Evolutionary conservation across 2,888 invertebrate genomes (phyloP).

Genomic region (Psylliodes chrysocephalus): DNA sequence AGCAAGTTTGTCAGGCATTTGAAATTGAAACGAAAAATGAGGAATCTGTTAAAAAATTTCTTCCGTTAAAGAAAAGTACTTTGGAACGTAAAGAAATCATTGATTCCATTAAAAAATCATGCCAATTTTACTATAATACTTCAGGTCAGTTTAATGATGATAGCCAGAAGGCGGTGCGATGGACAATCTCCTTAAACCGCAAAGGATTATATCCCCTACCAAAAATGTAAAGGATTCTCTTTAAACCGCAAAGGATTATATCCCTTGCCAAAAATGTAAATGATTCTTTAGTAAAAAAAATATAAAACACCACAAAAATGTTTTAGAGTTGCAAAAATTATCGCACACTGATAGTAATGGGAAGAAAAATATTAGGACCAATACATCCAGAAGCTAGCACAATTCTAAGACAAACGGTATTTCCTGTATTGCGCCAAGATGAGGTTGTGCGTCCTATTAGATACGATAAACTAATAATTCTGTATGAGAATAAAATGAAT

Average conservation of each 20-base stretch:
- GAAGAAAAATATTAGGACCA: conserved; percentile 19
- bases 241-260: too few species aligned
- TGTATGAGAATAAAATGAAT: conserved; percentile 12
- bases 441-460: conserved; percentile 16
- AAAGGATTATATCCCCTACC: too few species aligned
- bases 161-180: neutral
- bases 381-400: conserved; percentile 22
- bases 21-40: conserved; percentile 5
- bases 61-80: neutral
- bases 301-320: conserved; percentile 21
- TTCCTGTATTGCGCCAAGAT: conserved; percentile 26
- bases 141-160: neutral
- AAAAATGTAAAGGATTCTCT: neutral
- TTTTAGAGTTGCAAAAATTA: conserved; percentile 9
- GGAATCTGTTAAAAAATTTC: conserved; percentile 9
- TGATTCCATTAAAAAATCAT: conserved; percentile 7
- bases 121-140: conserved; percentile 1
- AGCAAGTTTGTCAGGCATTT: conserved; percentile 18
- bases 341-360: conserved; percentile 23
- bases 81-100: conserved; percentile 10
- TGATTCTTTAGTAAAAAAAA: too few species aligned
- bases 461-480: conserved; percentile 24
- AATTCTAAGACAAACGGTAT: conserved; percentile 15
- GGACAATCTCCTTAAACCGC: too few species aligned
- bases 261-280: too few species aligned